Percentiles rank a stretch among this genome's conserved stretches.
Conservation (phyloP, 2,888 invertebrate species). For the Nycteola revayana region DNA sequence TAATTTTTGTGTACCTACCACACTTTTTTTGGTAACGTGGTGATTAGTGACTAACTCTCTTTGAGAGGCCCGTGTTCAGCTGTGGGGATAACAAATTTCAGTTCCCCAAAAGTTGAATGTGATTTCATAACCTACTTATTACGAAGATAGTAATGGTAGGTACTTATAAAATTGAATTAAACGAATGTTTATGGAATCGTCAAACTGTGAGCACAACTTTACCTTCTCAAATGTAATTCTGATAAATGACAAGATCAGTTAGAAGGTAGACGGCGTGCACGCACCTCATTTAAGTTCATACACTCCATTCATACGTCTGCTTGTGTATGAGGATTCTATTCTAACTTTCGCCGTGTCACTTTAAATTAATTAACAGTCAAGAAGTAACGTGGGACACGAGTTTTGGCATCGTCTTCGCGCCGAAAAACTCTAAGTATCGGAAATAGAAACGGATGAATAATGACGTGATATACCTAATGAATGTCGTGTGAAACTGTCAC, state of each 20-base stretch:
- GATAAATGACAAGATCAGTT: slow-evolving; percentile 43
- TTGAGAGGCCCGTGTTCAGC: too few relatives aligned
- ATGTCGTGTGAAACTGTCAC: slow-evolving; percentile 73
- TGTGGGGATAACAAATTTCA: too few relatives aligned
- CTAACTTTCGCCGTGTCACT: slow-evolving; percentile 57
- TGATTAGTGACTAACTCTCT: too few relatives aligned
- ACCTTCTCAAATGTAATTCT: slow-evolving; percentile 15
- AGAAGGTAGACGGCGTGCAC: slow-evolving; percentile 28
- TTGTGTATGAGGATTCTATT: slow-evolving; percentile 43
- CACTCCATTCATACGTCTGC: slow-evolving; percentile 45
- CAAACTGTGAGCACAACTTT: too few relatives aligned
- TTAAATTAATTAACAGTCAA: slow-evolving; percentile 69
- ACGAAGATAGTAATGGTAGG: too few relatives aligned
- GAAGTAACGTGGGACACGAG: slow-evolving; percentile 49
- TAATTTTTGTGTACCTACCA: too few relatives aligned
- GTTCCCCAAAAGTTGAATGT: too few relatives aligned
- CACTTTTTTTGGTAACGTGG: too few relatives aligned
- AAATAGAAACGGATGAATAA: slow-evolving; percentile 74
- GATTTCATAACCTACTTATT: too few relatives aligned
- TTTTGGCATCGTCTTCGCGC: slow-evolving; percentile 58
- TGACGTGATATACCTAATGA: slow-evolving; percentile 62
- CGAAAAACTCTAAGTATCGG: slow-evolving; percentile 70
- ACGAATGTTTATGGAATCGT: too few relatives aligned
- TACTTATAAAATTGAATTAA: too few relatives aligned
- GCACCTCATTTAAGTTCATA: slow-evolving; percentile 50